These are phyloP conservation scores for Chrysomallon squamiferum DNA, from an alignment of 1,140 invertebrate genomes.

Conservation along the genomic window DNA sequence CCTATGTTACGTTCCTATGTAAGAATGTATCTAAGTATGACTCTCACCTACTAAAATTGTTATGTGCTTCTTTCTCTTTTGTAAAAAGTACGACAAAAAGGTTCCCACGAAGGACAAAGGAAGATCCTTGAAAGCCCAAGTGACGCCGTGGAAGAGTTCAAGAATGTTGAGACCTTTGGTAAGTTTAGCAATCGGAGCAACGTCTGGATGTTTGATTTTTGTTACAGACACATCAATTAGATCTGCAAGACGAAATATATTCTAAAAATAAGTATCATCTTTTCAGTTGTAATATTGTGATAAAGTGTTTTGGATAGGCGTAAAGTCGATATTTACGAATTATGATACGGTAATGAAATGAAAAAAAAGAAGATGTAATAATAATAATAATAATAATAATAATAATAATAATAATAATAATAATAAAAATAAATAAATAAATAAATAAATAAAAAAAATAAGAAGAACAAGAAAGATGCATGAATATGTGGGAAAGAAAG, in stretches of 20 bases:
- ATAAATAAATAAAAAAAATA: neutral
- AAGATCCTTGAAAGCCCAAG: slow-evolving; percentile 67
- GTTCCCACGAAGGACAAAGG: slow-evolving; percentile 62
- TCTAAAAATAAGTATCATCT: neutral
- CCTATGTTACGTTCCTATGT: no score
- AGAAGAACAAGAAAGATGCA: neutral
- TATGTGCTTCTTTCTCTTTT: slow-evolving; percentile 56
- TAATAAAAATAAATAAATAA: neutral
- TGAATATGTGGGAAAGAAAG: neutral
- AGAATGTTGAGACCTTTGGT: slow-evolving; percentile 57
- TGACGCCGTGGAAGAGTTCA: slow-evolving; percentile 66
- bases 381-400: neutral
- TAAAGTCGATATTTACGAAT: neutral
- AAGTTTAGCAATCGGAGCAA: slow-evolving; percentile 50
- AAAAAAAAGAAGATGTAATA: neutral
- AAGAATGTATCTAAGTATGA: no score
- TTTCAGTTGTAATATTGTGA: neutral
- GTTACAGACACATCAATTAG: slow-evolving; percentile 51
- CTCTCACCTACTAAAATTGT: slow-evolving; percentile 58
- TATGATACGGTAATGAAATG: neutral
- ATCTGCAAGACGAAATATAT: slow-evolving; percentile 36
- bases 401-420: neutral
- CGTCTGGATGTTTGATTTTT: slow-evolving; percentile 49
- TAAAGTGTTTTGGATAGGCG: neutral
- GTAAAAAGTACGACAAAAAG: slow-evolving; percentile 63